Conservation (phyloP, 2,888 invertebrate species). For the Cecidostiba fungosa region DNA sequence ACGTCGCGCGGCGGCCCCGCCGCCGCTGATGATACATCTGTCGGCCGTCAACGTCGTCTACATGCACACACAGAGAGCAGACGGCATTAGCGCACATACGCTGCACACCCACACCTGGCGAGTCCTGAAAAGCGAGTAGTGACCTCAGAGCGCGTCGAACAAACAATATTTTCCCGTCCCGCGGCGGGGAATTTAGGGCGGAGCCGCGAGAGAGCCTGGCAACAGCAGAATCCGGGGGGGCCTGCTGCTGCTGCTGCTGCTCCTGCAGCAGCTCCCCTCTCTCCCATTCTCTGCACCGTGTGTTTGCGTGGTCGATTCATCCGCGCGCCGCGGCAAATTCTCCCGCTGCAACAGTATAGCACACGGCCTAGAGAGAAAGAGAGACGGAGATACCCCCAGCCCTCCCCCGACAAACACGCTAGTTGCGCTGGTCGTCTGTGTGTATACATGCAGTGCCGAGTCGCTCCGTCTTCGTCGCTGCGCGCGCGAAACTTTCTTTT, state of each 20-base stretch:
- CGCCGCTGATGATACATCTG: conserved; percentile 2
- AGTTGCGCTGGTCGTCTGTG: neutral
- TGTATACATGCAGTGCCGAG: neutral
- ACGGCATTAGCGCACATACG: neutral
- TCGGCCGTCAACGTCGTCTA: conserved; percentile 12
- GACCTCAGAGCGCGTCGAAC: neutral
- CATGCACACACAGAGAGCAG: neutral
- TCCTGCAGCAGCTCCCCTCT: conserved; percentile 23
- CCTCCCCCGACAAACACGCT: conserved; percentile 1
- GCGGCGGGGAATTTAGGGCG: conserved; percentile 67
- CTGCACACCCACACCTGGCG: neutral
- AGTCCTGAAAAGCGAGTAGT: neutral
- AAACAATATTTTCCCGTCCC: conserved; percentile 5
- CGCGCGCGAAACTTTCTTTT: conserved; percentile 57
- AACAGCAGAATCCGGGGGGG: conserved; percentile 59
- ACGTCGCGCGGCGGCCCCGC: conserved; percentile 29
- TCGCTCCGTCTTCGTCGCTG: conserved; percentile 45
- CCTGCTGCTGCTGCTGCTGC: neutral
- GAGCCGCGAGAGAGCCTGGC: conserved; percentile 67
- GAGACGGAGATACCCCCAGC: conserved; percentile 26
- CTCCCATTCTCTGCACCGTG: conserved; percentile 36
- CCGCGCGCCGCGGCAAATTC: conserved; percentile 52
- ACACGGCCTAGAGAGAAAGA: conserved; percentile 23
- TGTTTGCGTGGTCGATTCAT: conserved; percentile 63
- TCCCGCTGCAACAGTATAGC: neutral